phyloP scores from a whole-genome alignment of 2,797 vertebrate genomes.

The Hozukius guyotensis region DNA sequence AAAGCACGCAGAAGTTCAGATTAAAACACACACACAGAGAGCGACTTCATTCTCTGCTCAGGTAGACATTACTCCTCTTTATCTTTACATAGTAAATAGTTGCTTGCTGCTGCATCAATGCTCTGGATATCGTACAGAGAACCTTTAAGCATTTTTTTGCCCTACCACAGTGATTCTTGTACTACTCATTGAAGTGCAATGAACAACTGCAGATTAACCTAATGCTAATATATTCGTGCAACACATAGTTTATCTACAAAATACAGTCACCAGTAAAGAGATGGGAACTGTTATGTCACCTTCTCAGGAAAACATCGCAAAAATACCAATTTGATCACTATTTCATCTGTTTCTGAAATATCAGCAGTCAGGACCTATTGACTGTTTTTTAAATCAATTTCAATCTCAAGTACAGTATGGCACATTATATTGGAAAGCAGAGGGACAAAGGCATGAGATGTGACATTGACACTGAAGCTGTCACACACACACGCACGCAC shows the following conservation, averaged over 20 bases:
- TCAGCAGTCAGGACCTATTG: background rate
- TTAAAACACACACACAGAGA: too few relatives aligned
- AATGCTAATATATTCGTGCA: background rate
- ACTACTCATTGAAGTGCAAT: background rate
- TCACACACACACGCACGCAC: constrained; percentile 14
- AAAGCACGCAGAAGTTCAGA: too few relatives aligned
- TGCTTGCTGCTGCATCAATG: too few relatives aligned
- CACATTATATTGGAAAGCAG: constrained; percentile 17
- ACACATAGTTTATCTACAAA: background rate
- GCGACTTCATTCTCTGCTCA: too few relatives aligned
- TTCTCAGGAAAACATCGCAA: background rate
- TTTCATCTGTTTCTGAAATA: background rate
- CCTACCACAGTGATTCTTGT: background rate
- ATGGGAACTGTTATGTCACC: background rate
- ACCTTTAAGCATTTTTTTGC: too few relatives aligned
- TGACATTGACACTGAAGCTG: constrained; percentile 25
- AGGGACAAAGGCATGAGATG: constrained; percentile 11
- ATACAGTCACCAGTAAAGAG: background rate
- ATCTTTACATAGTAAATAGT: too few relatives aligned
- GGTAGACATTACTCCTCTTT: too few relatives aligned
- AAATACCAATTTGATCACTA: background rate
- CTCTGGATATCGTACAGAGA: too few relatives aligned
- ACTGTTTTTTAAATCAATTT: background rate
- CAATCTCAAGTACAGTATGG: background rate
- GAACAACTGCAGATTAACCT: background rate